phyloP scores from a whole-genome alignment of 2,113 vertebrate species.

The Coptodon rendalli region DNA sequence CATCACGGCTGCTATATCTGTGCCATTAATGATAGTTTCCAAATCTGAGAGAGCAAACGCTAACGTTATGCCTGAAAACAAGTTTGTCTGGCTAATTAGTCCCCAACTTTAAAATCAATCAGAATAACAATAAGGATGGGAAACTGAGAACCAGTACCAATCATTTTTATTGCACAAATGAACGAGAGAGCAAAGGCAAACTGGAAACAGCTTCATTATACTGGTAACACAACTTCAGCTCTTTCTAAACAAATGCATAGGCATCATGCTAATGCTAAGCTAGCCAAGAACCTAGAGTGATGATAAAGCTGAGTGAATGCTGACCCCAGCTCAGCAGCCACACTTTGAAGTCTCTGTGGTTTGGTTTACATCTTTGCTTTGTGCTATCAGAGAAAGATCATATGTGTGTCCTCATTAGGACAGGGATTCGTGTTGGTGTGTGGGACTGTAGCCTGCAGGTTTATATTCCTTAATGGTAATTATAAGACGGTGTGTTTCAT shows the following conservation, averaged over 20 bases:
- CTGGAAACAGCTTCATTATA: neutral
- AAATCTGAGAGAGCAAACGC: neutral
- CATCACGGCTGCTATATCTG: accelerated
- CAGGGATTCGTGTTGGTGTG: neutral
- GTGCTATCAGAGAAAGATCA: neutral
- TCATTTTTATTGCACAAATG: neutral
- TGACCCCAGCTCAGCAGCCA: neutral
- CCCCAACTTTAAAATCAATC: neutral
- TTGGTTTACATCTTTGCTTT: neutral
- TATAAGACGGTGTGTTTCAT: neutral
- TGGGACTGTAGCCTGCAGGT: neutral
- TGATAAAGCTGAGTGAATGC: neutral
- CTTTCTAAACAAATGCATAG: neutral
- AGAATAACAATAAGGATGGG: neutral
- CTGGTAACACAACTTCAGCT: neutral
- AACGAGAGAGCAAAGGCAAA: neutral
- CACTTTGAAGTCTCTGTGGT: neutral
- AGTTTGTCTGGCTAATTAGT: neutral
- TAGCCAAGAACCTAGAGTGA: neutral
- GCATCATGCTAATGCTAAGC: neutral
- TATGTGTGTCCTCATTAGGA: neutral
- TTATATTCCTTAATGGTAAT: neutral
- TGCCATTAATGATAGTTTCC: neutral
- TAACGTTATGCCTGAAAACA: neutral
- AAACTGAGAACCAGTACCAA: neutral